phyloP scores from a whole-genome alignment of 2,113 vertebrate species.

The Eurypyga helias region DNA sequence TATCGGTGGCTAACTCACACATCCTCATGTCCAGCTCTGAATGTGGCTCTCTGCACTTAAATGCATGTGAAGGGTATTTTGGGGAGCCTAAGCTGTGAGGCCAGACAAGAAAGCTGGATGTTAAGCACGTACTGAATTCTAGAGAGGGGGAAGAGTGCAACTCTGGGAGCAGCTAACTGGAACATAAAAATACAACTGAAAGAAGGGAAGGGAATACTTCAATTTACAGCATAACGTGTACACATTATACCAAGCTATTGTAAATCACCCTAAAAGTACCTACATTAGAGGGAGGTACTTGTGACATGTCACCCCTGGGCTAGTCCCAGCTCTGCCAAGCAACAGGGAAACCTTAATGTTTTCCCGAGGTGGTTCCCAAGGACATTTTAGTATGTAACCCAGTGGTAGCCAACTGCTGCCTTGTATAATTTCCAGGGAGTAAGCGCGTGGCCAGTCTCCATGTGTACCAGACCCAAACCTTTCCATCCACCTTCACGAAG shows the following conservation, averaged over 20 bases:
- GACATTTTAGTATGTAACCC: background rate
- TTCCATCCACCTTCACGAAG: background rate
- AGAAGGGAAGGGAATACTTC: background rate
- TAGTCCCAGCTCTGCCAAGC: background rate
- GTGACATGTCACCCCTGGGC: background rate
- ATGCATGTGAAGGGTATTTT: background rate
- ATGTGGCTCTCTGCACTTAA: background rate
- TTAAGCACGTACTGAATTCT: background rate
- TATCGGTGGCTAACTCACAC: background rate
- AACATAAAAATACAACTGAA: background rate
- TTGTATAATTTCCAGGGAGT: background rate
- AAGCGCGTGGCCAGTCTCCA: accelerated
- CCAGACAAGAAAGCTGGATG: background rate
- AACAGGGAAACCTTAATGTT: background rate
- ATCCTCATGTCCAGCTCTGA: background rate
- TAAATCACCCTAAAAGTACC: background rate
- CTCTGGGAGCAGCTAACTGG: background rate
- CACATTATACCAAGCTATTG: background rate
- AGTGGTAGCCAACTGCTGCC: background rate
- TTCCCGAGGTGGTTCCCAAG: background rate
- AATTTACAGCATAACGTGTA: background rate
- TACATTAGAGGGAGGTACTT: background rate
- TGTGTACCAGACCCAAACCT: background rate
- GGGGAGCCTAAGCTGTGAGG: background rate
- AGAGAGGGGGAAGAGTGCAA: accelerated